Base-by-base conservation (phyloP, 1,140 invertebrate genomes). In the Tribolium castaneum region DNA sequence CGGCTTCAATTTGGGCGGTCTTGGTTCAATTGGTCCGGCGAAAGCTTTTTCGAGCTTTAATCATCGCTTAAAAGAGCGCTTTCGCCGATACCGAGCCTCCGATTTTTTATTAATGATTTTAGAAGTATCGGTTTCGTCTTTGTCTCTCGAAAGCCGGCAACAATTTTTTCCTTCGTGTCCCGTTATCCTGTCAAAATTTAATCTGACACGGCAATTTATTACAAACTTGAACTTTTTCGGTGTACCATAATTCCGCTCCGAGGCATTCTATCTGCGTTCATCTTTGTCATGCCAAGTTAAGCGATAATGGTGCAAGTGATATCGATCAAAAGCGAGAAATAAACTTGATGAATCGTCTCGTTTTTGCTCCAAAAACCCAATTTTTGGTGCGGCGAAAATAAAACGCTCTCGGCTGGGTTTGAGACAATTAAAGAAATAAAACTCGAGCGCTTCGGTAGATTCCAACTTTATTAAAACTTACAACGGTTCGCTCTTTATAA, bases 121-220 rank as follows among this genome's bases (percentile, higher is more conserved):
- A 13, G 7, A 9, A 22, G 22, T 59, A 25, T 59, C 54, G 7
- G 39, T 59, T 59, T 30, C 30, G 59, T 12, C 7, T 66, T 66
- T 66, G 22, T 19, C 54, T 19, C 54, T 19, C 14, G 19, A 16
- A 22, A 16, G 16, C 7, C 22, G 56, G 13, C 59, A 66, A 66
- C 59, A 66, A 66, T 66, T 66, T 66, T 66, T 66, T 66, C n/a
- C 25, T 35, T 6, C 25, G 6, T 66, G 59, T 66, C 59, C 59
- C 30, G 59, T 14, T 35, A 66, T 66, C 59, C 30, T 54, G 52
- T 73, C 71, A 73, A 73, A 73, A 73, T 73, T 73, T 54, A 73
- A 73, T 73, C 71, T 73, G 71, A 73, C 71, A 73, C 34, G 45
- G 71, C 49, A 51, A 73, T 73, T 73, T 73, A 73, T 73, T 73